phyloP scores from a whole-genome alignment of 2,888 invertebrate genomes.

The Balanococcus diminutus region DNA sequence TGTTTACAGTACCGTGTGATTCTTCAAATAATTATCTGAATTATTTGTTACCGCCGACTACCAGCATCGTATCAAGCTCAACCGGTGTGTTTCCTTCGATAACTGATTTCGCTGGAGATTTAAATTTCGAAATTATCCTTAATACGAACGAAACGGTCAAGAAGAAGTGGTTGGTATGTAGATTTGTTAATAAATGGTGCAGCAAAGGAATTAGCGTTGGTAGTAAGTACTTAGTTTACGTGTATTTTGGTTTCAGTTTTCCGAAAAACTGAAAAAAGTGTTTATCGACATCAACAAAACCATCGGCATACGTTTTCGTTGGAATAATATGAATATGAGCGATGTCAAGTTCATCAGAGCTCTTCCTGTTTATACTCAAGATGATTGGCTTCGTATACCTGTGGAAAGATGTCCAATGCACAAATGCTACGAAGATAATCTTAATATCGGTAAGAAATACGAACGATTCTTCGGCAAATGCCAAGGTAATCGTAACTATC shows the following conservation, averaged over 20 bases:
- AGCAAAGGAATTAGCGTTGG: background rate
- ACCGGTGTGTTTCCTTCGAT: slow-evolving; percentile 56
- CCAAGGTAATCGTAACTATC: background rate
- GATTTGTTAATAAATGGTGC: background rate
- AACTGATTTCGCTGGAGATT: slow-evolving; percentile 56
- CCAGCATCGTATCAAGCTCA: slow-evolving; percentile 44
- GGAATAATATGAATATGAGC: slow-evolving; percentile 47
- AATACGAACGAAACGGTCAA: slow-evolving; percentile 55
- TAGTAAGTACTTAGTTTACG: background rate
- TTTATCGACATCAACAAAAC: slow-evolving; percentile 57
- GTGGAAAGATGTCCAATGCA: slow-evolving; percentile 57
- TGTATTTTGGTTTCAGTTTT: slow-evolving; percentile 54
- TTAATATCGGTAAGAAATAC: slow-evolving; percentile 54
- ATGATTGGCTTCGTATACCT: slow-evolving; percentile 56
- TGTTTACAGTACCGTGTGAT: background rate
- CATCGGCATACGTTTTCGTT: slow-evolving; percentile 56
- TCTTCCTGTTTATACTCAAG: slow-evolving; percentile 57
- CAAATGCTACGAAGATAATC: slow-evolving; percentile 55
- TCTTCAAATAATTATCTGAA: slow-evolving; percentile 13
- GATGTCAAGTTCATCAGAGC: slow-evolving; percentile 56
- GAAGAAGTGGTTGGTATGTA: slow-evolving; percentile 55
- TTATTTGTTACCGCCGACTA: background rate
- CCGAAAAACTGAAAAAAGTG: slow-evolving; percentile 56
- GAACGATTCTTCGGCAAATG: background rate
- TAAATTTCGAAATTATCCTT: slow-evolving; percentile 57